phyloP scores from a whole-genome alignment of 2,888 invertebrate species.

The Pachydiplax longipennis region DNA sequence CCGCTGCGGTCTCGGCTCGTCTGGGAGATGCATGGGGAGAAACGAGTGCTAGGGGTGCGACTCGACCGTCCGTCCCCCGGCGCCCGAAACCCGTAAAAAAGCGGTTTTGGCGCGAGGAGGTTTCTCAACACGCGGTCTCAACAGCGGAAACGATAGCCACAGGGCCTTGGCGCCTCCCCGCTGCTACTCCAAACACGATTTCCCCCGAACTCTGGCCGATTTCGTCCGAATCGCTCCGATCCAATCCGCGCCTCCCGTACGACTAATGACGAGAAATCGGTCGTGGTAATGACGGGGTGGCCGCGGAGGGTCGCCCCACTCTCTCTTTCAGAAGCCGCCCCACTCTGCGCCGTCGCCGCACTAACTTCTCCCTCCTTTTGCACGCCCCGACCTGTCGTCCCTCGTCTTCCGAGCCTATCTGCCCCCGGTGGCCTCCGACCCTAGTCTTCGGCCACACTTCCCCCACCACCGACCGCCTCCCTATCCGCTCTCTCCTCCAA shows the following conservation, averaged over 20 bases:
- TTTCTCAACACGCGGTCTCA: conserved; percentile 49
- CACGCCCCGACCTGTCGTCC: conserved; percentile 46
- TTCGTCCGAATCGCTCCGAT: conserved; percentile 61
- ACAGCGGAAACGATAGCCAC: background rate
- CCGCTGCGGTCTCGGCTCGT: conserved; percentile 32
- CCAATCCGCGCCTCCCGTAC: conserved; percentile 58
- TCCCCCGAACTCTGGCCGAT: conserved; percentile 62
- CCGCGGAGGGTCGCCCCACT: conserved; percentile 48
- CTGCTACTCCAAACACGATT: conserved; percentile 68
- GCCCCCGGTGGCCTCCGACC: background rate
- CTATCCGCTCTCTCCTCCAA: conserved; percentile 50
- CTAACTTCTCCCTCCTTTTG: conserved; percentile 32
- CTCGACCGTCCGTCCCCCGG: conserved; percentile 51
- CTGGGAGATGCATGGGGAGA: conserved; percentile 46
- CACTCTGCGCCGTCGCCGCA: background rate
- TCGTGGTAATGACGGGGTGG: conserved; percentile 50
- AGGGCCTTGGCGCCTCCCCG: conserved; percentile 55
- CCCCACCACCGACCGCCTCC: conserved; percentile 52
- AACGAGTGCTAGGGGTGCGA: conserved; percentile 48
- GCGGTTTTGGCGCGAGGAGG: conserved; percentile 49
- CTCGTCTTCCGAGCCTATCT: conserved; percentile 44
- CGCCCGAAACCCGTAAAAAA: conserved; percentile 51
- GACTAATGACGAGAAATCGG: conserved; percentile 48
- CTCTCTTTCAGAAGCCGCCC: background rate
- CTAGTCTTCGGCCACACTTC: conserved; percentile 51